A percentile compares a stretch with the other conserved stretches of the same genome.
phyloP scores from a whole-genome alignment of 2,888 invertebrate genomes.

The Tipula lateralis region DNA sequence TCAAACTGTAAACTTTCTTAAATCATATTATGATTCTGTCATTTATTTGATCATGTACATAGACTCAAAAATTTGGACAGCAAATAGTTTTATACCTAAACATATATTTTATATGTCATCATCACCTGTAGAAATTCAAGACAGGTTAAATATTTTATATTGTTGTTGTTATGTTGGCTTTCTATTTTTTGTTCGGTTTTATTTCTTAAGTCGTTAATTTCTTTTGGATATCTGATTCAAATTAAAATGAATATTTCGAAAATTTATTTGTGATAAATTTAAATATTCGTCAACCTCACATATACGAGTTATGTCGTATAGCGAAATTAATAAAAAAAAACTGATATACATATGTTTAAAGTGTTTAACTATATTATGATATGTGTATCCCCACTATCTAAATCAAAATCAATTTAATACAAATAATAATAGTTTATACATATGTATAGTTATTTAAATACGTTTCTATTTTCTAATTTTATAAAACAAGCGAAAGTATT shows the following conservation, averaged over 20 bases:
- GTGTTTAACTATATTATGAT: neutral
- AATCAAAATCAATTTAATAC: neutral
- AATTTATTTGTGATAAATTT: neutral
- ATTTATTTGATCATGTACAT: neutral
- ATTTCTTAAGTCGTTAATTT: neutral
- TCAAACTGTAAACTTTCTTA: neutral
- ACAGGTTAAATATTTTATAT: neutral
- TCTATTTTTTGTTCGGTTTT: neutral
- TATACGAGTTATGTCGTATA: neutral
- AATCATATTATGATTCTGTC: neutral
- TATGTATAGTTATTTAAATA: neutral
- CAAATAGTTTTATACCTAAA: neutral
- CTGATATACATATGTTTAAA: neutral
- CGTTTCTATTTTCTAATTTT: constrained; percentile 24
- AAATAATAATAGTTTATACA: neutral
- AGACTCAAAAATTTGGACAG: neutral
- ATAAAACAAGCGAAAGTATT: neutral
- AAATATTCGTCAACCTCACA: neutral
- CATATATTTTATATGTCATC: constrained; percentile 7
- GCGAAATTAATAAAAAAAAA: neutral
- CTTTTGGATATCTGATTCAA: constrained; percentile 9
- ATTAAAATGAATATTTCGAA: neutral
- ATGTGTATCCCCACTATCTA: neutral
- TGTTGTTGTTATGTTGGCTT: neutral
- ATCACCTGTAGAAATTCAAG: constrained; percentile 19